These are phyloP conservation scores for Drosophila bunnanda DNA, from an alignment of 2,888 invertebrate species.

Conservation along the genomic window DNA sequence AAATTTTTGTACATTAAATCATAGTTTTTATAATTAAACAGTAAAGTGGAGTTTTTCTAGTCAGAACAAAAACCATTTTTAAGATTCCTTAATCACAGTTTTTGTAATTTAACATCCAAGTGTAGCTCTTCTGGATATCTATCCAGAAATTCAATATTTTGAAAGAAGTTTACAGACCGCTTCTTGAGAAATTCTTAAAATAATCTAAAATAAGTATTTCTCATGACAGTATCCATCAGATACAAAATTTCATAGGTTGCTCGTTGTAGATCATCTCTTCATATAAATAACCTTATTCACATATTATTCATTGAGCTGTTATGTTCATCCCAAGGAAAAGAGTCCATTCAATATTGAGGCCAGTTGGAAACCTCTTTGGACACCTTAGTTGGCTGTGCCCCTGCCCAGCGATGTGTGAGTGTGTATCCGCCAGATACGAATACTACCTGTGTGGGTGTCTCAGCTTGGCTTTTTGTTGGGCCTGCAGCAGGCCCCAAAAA, in stretches of 20 bases:
- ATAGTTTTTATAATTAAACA: no score
- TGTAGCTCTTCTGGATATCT: no score
- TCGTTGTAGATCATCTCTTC: no score
- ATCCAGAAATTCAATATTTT: not conserved
- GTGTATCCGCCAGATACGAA: slow-evolving; percentile 16
- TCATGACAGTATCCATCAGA: not conserved
- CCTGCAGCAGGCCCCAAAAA: slow-evolving; percentile 25
- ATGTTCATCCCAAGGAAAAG: not conserved
- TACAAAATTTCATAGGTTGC: not conserved
- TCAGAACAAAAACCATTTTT: no score
- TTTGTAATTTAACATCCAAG: no score
- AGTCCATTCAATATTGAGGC: not conserved
- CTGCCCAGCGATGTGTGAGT: not conserved
- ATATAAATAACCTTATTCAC: not conserved
- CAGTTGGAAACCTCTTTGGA: slow-evolving; percentile 3
- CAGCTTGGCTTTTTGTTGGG: slow-evolving; percentile 39
- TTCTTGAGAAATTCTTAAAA: not conserved
- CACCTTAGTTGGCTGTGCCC: slow-evolving; percentile 7
- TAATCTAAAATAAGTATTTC: not conserved
- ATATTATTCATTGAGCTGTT: not conserved
- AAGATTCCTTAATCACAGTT: no score
- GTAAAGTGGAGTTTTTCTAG: no score
- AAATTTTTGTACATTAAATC: not conserved
- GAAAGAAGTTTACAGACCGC: not conserved
- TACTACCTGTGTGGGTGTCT: slow-evolving; percentile 54